phyloP scores from a whole-genome alignment of 2,888 invertebrate species.

The Dione juno region DNA sequence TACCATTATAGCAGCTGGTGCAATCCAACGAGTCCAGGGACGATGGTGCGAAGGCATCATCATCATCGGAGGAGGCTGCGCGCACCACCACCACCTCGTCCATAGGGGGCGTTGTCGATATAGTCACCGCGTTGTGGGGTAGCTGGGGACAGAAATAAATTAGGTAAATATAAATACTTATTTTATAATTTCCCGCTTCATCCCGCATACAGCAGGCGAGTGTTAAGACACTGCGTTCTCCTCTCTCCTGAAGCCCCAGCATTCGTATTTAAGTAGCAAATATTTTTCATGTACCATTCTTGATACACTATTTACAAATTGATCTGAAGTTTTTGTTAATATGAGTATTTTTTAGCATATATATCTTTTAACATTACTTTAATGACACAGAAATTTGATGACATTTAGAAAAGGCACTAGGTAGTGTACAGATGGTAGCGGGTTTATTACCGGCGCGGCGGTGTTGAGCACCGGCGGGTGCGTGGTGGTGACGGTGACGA shows the following conservation, averaged over 20 bases:
- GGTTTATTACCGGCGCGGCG: constrained; percentile 70
- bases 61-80: constrained; percentile 90
- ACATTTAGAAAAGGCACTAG: background rate
- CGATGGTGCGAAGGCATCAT: constrained; percentile 89
- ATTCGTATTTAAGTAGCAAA: no score
- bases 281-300: no score
- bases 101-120: constrained; percentile 78
- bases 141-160: constrained; percentile 55
- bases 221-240: no score
- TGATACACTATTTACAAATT: no score
- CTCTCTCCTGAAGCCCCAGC: no score
- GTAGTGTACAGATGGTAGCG: background rate
- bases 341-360: no score
- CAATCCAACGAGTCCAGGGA: constrained; percentile 90
- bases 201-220: no score
- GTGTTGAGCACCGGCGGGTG: constrained; percentile 91
- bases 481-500: constrained; percentile 92
- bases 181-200: no score
- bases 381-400: no score
- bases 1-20: constrained; percentile 55
- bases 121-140: constrained; percentile 78
- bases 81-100: constrained; percentile 92
- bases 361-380: no score
- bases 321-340: no score
- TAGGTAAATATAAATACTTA: background rate